A percentile compares a stretch with the other conserved stretches of the same genome.
phyloP scores from a whole-genome alignment of 92 coral and sea anemone species.

The Palythoa heliodiscus region DNA sequence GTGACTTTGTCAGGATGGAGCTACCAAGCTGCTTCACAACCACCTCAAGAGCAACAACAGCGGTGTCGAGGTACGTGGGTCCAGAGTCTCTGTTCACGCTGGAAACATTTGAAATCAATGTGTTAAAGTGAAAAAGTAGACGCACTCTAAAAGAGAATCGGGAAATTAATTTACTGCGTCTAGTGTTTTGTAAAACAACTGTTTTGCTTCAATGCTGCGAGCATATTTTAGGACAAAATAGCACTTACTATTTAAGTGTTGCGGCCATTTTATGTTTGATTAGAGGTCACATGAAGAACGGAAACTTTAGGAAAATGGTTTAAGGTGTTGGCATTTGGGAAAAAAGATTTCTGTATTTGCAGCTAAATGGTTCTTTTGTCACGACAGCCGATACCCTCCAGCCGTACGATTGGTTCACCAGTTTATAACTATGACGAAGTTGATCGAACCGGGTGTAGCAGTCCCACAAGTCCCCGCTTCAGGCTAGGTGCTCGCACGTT shows the following conservation, averaged over 20 bases:
- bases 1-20: slow-evolving; percentile 80
- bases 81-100: neutral
- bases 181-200: no score
- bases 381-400: slow-evolving; percentile 70
- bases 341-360: neutral
- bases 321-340: neutral
- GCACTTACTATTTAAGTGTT: no score
- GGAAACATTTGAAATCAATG: neutral
- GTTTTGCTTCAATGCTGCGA: no score
- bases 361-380: neutral
- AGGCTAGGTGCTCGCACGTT: slow-evolving; percentile 94
- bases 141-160: no score
- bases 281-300: neutral
- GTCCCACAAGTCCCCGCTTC: slow-evolving; percentile 75
- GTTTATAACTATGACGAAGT: slow-evolving; percentile 69
- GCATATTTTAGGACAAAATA: no score
- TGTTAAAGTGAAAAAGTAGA: no score
- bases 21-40: slow-evolving; percentile 92
- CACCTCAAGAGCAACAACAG: slow-evolving; percentile 90
- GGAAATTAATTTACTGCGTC: no score
- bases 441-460: slow-evolving; percentile 52
- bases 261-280: no score
- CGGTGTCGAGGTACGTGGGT: slow-evolving; percentile 69
- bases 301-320: neutral
- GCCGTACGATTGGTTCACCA: slow-evolving; percentile 64